These are phyloP conservation scores for Daboia siamensis DNA, from an alignment of 2,113 vertebrate species.

Conservation along the genomic window DNA sequence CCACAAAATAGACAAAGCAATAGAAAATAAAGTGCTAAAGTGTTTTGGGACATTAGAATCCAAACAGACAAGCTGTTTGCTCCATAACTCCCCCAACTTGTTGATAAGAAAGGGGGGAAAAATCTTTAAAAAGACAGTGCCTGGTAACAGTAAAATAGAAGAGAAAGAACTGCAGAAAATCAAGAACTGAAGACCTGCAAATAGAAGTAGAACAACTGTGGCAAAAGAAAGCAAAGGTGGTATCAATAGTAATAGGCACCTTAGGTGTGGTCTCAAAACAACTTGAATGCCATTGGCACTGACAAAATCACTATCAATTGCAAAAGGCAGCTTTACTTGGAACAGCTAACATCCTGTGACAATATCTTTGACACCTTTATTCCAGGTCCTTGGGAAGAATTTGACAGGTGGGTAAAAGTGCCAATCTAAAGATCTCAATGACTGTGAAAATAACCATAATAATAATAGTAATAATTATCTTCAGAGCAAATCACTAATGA, in stretches of 20 bases:
- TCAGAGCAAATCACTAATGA: background rate
- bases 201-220: background rate
- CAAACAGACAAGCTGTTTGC: background rate
- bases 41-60: background rate
- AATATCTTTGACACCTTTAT: background rate
- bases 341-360: background rate
- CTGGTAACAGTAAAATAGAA: background rate
- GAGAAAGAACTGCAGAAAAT: background rate
- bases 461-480: background rate
- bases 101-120: background rate
- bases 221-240: background rate
- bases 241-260: background rate
- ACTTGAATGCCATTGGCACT: background rate
- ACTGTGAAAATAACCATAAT: background rate
- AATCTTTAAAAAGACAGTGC: too few relatives aligned
- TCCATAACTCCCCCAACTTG: background rate
- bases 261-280: background rate
- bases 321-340: background rate
- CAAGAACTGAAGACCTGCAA: background rate
- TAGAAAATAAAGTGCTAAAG: background rate
- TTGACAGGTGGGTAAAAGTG: background rate
- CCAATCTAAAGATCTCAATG: background rate
- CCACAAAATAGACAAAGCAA: background rate
- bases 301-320: background rate
- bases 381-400: background rate